Conservation (phyloP, 2,888 invertebrate species). For the Pegoplata infirma region DNA sequence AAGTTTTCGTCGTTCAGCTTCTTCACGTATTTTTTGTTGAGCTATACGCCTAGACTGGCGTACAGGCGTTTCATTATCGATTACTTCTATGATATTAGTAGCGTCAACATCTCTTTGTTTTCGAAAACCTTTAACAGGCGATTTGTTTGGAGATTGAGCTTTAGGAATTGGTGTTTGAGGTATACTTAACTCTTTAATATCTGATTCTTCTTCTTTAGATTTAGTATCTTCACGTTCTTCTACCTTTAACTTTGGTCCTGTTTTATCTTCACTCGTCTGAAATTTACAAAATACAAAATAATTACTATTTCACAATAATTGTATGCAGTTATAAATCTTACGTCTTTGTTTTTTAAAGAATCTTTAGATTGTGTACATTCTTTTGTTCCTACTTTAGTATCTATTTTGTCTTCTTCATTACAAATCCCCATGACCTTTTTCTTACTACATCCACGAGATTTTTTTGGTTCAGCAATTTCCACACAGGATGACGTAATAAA, state of each 20-base stretch:
- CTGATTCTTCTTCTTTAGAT: neutral
- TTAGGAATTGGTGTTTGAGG: neutral
- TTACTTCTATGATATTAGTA: slow-evolving; percentile 74
- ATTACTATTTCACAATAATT: neutral
- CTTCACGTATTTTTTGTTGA: slow-evolving; percentile 91
- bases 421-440: slow-evolving; percentile 14
- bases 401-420: slow-evolving; percentile 1
- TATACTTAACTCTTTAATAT: neutral
- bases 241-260: neutral
- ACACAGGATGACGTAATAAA: slow-evolving; percentile 67
- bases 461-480: slow-evolving; percentile 71
- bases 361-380: neutral
- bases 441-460: slow-evolving; percentile 68
- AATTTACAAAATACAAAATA: neutral
- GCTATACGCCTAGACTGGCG: slow-evolving; percentile 91
- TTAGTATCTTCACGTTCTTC: neutral
- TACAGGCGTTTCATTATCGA: slow-evolving; percentile 79
- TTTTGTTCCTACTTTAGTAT: slow-evolving; percentile 36
- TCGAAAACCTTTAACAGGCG: slow-evolving; percentile 62
- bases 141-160: slow-evolving; percentile 9
- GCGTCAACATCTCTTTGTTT: slow-evolving; percentile 75
- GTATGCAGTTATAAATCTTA: neutral
- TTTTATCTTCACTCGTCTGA: neutral
- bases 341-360: neutral
- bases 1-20: slow-evolving; percentile 86